Evolutionary conservation across 1,140 invertebrate genomes (phyloP), one percentile per base, ranked within the genome.

Genomic region (Macrotrachela quadricornifera): DNA sequence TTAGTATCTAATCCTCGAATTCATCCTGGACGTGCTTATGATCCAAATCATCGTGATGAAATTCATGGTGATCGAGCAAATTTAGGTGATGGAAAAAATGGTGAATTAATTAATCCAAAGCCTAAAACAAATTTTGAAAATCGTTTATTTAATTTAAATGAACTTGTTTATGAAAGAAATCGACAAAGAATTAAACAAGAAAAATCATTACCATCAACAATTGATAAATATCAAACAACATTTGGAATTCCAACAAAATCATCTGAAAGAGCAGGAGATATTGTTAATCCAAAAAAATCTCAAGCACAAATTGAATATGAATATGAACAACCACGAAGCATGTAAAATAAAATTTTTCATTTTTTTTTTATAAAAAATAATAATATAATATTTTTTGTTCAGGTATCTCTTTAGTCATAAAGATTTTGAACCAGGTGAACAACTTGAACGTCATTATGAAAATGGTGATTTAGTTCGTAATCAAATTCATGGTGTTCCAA

Each of bases 261-360:
- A 51, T 62, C 64, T 67, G 57, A 56, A 53, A 38, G 60, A 46
- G 68, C 68, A 47, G 65, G 66, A 45, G 63, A 60, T 42, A 50
- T 68, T 10, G 60, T 70, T 9, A 69, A 67, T 53, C 68, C 68
- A 4, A 58, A 63, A 51, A 68, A 67, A 49, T 63, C 59, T 1
- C 63, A 62, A 57, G 60, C 56, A 14, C 55, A 65, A 40, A 65
- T 70, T 39, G 58, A 62, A 39, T 47, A 61, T 15, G 68, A 69
- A 37, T 56, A 30, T 30, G 21, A 30, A 30, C 60, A 13, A 51
- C 49, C 8, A 59, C 61, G 2, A 63, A 62, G 6, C 64, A 65
- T 57, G 63, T 67, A 47, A 53, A 40, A n/a, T n/a, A n/a, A n/a
- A n/a, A n/a, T n/a, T n/a, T n/a, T n/a, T n/a, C n/a, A n/a, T n/a